Conservation (phyloP, 2,888 invertebrate genomes). For the Troglohyphantes excavatus region DNA sequence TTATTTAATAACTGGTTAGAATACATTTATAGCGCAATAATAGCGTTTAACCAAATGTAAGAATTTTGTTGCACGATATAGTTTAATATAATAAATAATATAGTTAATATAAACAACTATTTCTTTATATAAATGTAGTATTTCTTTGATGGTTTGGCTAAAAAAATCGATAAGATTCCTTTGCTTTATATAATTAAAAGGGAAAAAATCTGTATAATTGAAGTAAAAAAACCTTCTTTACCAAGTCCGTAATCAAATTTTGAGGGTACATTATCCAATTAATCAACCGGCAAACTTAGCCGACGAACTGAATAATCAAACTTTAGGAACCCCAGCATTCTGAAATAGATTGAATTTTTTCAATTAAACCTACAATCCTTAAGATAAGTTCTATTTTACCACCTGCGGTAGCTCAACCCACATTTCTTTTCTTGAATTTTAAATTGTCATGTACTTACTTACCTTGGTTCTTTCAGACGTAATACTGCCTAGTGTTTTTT, state of each 20-base stretch:
- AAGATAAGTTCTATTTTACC: slow-evolving; percentile 32
- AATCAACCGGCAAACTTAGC: not conserved
- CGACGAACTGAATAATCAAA: not conserved
- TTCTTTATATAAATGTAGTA: too few species aligned
- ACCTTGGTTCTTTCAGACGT: slow-evolving; percentile 22
- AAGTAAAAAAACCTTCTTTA: not conserved
- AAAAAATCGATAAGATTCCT: too few species aligned
- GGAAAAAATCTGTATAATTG: not conserved
- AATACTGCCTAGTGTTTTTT: slow-evolving; percentile 46
- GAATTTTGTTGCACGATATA: too few species aligned
- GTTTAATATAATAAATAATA: too few species aligned
- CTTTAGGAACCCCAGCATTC: not conserved
- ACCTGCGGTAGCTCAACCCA: not conserved
- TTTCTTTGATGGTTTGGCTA: too few species aligned
- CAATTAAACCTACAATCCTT: slow-evolving; percentile 30
- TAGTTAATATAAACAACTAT: too few species aligned
- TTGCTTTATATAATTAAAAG: not conserved
- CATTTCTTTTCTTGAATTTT: slow-evolving; percentile 50
- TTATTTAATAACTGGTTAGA: too few species aligned
- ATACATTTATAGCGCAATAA: too few species aligned
- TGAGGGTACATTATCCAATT: slow-evolving; percentile 37
- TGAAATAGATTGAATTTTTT: slow-evolving; percentile 34
- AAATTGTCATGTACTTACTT: slow-evolving; percentile 63
- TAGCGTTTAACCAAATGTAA: too few species aligned
- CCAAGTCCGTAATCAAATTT: slow-evolving; percentile 16